Evolutionary conservation across 1,140 invertebrate species (phyloP).

Genomic region (Nomia melanderi): DNA sequence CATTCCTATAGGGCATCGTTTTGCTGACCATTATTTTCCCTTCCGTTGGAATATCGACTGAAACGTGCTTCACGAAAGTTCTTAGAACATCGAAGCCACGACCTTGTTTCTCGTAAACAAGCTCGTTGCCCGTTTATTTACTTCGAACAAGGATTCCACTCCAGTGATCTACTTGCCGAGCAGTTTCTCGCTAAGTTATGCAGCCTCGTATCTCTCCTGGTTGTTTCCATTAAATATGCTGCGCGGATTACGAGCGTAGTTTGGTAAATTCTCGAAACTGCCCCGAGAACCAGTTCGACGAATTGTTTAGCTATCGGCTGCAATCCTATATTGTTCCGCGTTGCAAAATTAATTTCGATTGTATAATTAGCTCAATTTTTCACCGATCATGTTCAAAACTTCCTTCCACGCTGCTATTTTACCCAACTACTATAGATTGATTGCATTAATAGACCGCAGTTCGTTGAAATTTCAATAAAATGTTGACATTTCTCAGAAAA

Average conservation of each 20-base stretch:
- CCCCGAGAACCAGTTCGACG: background rate
- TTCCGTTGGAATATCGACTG: background rate
- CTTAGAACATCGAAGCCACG: slow-evolving; percentile 36
- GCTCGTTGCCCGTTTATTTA: slow-evolving; percentile 55
- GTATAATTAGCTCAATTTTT: background rate
- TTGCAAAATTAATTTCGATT: background rate
- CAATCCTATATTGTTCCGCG: background rate
- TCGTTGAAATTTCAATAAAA: no score
- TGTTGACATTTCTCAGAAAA: background rate
- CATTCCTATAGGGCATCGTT: no score
- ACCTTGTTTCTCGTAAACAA: slow-evolving; percentile 62
- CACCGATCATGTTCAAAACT: background rate
- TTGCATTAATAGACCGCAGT: no score
- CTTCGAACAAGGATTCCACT: slow-evolving; percentile 51
- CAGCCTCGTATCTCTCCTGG: slow-evolving; percentile 17
- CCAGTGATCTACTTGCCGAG: slow-evolving; percentile 45
- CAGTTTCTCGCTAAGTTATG: slow-evolving; percentile 46
- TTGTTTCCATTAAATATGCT: slow-evolving; percentile 49
- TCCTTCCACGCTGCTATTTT: background rate
- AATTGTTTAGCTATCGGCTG: background rate
- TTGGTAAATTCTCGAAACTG: slow-evolving; percentile 27
- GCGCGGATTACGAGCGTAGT: slow-evolving; percentile 5
- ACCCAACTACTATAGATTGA: background rate
- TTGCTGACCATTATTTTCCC: background rate
- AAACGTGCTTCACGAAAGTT: slow-evolving; percentile 28